phyloP scores from a whole-genome alignment of 2,113 vertebrate genomes.

The Ciconia stormi region DNA sequence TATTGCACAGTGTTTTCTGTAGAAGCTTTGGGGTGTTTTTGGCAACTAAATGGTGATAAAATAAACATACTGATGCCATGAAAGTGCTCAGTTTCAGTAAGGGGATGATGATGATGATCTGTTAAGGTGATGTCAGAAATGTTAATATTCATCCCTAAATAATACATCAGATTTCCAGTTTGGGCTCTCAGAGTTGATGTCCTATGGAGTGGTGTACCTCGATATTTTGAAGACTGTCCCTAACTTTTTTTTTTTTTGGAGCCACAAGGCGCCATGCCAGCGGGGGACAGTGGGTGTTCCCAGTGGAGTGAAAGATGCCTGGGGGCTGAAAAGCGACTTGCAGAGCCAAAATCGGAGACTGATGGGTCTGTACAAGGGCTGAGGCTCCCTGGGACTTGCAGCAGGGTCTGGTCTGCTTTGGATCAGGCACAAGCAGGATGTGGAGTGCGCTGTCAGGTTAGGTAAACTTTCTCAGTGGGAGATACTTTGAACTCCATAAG shows the following conservation, averaged over 20 bases:
- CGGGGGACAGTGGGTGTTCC: not conserved
- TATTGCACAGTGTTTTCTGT: not conserved
- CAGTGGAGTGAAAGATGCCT: not conserved
- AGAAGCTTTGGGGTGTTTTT: not conserved
- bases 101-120: not conserved
- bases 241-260: not conserved
- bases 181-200: not conserved
- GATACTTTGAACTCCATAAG: constrained; percentile 3
- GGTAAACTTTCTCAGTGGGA: not conserved
- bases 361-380: not conserved
- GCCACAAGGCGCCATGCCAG: not conserved
- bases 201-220: not conserved
- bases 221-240: not conserved
- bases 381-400: not conserved
- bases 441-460: not conserved
- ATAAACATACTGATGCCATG: not conserved
- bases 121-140: not conserved
- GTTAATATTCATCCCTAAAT: not conserved
- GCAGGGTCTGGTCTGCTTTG: not conserved
- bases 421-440: not conserved
- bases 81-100: not conserved
- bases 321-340: not conserved
- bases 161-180: not conserved
- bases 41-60: not conserved
- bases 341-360: not conserved